phyloP scores from a whole-genome alignment of 2,113 vertebrate species.

The Platanista minor region DNA sequence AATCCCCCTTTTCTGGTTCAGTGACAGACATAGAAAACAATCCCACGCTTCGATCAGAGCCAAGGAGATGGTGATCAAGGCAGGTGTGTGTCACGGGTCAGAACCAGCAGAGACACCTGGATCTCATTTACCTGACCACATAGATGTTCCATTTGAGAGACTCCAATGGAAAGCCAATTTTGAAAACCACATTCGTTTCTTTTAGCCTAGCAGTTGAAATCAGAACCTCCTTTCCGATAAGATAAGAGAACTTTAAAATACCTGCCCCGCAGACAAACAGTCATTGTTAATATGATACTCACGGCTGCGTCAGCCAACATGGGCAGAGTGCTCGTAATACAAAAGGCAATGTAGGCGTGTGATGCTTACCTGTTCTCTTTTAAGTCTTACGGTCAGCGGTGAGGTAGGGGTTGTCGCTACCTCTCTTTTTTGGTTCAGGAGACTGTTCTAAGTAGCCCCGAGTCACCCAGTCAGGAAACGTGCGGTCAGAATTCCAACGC shows the following conservation, averaged over 20 bases:
- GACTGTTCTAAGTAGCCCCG: background rate
- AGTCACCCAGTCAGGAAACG: background rate
- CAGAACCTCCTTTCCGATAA: background rate
- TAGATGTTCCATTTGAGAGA: background rate
- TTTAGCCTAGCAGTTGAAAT: background rate
- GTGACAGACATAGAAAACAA: background rate
- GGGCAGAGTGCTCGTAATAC: rapidly evolving
- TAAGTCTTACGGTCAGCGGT: background rate
- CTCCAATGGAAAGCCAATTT: background rate
- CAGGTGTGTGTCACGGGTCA: background rate
- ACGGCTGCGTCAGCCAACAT: rapidly evolving
- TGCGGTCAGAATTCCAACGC: background rate
- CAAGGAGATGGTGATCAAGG: background rate
- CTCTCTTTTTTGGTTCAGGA: background rate
- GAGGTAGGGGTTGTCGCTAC: rapidly evolving
- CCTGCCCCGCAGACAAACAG: background rate
- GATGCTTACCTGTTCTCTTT: too few species aligned
- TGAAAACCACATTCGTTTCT: background rate
- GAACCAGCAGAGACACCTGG: background rate
- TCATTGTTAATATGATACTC: background rate
- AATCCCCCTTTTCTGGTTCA: background rate
- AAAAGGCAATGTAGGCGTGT: rapidly evolving
- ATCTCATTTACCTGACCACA: background rate
- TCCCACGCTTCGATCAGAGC: rapidly evolving
- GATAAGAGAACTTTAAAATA: rapidly evolving